Evolutionary conservation across 2,888 invertebrate genomes (phyloP), one percentile per base, ranked within the genome.

Genomic region (Spisula subtruncata): DNA sequence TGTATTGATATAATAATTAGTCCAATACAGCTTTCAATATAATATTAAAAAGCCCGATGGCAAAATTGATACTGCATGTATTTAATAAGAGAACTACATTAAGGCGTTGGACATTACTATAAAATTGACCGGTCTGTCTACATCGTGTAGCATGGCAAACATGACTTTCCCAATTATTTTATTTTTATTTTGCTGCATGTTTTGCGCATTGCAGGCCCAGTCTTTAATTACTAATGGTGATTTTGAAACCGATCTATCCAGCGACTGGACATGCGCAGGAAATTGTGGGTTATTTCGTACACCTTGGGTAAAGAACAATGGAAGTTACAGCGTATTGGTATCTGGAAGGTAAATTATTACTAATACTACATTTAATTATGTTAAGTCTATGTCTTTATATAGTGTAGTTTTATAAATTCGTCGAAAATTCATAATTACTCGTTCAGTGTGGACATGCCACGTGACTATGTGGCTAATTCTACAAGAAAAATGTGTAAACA

Each of bases 151-250:
- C 60, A 66, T n/a, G 60, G 60, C 1, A 66, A 25, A 66, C 25
- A 66, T 66, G 60, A n/a, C 25, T 12, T 66, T 66, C 60, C n/a
- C 10, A 66, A 66, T 25, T 66, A 66, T 66, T 66, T 66, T 66
- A 25, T 25, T 66, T 66, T 25, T 66, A 66, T 66, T 66, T 5
- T 66, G n/a, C 25, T n/a, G 60, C 12, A 25, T 66, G 0, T 25
- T 66, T 66, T 66, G 60, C 25, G 10, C 60, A 66, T 66, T 25
- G 25, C 8, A 25, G 5, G n/a, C 60, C n/a, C n/a, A 66, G 10
- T 25, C n/a, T n/a, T n/a, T 66, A 66, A 25, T 66, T 5, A 4
- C 5, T 8, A 66, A 66, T 25, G 25, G 25, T 66, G 25, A 25
- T 25, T 66, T 66, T 25, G 60, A 66, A 66, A n/a, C 25, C 10